A percentile compares a stretch with the other conserved stretches of the same genome.
Evolutionary conservation across 1,140 invertebrate species (phyloP).

Genomic region (Danaus melanippus): DNA sequence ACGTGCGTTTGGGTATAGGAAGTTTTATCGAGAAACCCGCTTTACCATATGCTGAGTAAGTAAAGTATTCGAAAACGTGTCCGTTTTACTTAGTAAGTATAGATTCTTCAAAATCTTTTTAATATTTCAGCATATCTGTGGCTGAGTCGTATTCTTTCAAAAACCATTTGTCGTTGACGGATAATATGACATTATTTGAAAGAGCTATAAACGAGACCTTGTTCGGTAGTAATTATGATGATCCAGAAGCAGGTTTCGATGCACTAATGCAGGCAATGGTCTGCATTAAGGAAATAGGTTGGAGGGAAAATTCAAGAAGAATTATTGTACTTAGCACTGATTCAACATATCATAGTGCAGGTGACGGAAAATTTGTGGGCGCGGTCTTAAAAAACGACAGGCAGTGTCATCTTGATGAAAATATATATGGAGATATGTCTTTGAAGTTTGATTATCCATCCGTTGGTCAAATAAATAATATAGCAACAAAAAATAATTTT

Average conservation of each 20-base stretch:
- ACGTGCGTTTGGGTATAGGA: slow-evolving; percentile 89
- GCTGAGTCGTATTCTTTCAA: slow-evolving; percentile 78
- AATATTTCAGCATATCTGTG: slow-evolving; percentile 8
- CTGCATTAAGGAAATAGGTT: slow-evolving; percentile 75
- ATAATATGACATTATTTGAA: slow-evolving; percentile 78
- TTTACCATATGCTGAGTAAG: slow-evolving; percentile 82
- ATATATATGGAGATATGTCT: slow-evolving; percentile 76
- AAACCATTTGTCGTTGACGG: slow-evolving; percentile 86
- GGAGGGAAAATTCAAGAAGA: slow-evolving; percentile 73
- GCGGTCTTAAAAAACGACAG: slow-evolving; percentile 90
- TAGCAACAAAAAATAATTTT: slow-evolving; percentile 59
- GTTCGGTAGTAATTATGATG: slow-evolving; percentile 22
- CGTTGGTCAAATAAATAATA: slow-evolving; percentile 76
- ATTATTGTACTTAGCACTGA: slow-evolving; percentile 78
- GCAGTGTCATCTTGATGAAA: slow-evolving; percentile 80
- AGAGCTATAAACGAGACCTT: slow-evolving; percentile 68
- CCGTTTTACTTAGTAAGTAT: slow-evolving; percentile 1
- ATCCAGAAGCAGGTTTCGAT: slow-evolving; percentile 28
- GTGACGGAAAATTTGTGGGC: slow-evolving; percentile 84
- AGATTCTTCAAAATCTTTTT: slow-evolving; percentile 54
- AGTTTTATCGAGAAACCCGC: slow-evolving; percentile 92
- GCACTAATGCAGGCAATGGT: slow-evolving; percentile 85
- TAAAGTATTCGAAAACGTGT: slow-evolving; percentile 13
- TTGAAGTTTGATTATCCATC: slow-evolving; percentile 78
- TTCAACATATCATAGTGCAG: slow-evolving; percentile 77